Evolutionary conservation across 1,140 invertebrate species (phyloP), one percentile per base, ranked within the genome.

Genomic region (Plodia interpunctella): DNA sequence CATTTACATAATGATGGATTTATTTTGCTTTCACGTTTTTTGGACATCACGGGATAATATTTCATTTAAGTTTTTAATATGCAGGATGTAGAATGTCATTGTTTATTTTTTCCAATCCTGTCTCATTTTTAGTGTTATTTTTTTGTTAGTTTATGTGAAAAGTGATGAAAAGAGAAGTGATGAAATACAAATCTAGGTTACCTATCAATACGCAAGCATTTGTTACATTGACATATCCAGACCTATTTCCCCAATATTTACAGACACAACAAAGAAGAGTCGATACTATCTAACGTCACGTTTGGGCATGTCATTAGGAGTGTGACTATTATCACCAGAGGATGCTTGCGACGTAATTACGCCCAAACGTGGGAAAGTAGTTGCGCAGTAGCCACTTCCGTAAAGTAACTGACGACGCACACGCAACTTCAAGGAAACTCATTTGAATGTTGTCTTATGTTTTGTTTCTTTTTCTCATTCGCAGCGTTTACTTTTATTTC

Each of bases 1-100:
- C 20, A 66, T 66, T 66, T 60, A 56, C 61, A 67, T 67, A 67
- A 63, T 62, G 57, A 62, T 62, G 44, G 35, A 58, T 44, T 59
- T 38, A 25, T 53, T 44, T 44, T 44, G 15, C 13, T 15, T 44
- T 44, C 38, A 44, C 38, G 38, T 44, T 17, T 44, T 44, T 44
- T 15, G 13, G 38, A 44, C 5, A 15, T 44, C 38, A 5, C 38
- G 38, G 30, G 38, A 15, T 44, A 44, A 44, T 10, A 44, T 44
- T 44, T 44, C 10, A 35, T 25, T 25, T 44, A 15, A 44, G 38
- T 5, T 11, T 38, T 9, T n/a, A 44, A 44, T n/a, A 10, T 44
- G 38, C 38, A 44, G 38, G 38, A 44, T 44, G 38, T 44, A n/a
- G 21, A 25, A 17, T 44, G 9, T 44, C 38, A 44, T 44, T 44